Evolutionary conservation across 1,140 invertebrate species (phyloP), one percentile per base, ranked within the genome.

Genomic region (Bombus picipes): DNA sequence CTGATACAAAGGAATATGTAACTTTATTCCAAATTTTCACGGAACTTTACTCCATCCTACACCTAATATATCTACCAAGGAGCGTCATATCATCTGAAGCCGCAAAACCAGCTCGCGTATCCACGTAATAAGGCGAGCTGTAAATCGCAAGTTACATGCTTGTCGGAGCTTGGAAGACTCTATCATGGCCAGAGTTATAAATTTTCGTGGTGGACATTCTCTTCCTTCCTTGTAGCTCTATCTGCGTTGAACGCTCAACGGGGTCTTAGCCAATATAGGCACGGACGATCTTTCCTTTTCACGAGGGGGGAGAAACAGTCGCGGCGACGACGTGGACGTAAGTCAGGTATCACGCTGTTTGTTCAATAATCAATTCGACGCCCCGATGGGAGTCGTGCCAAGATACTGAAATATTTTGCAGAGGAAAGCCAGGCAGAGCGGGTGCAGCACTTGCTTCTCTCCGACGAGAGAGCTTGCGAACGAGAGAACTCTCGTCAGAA

Each of bases 341-440:
- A 90, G 88, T 90, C 81, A 65, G 71, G 65, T 78, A 89, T 87
- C 84, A 65, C 75, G 72, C 66, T 92, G 92, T 93, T 93, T 93
- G 92, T 93, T 93, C 92, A 89, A 93, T 92, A 93, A 91, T 91
- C 92, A 91, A 92, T 93, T 91, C 90, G 88, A 89, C 87, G 89
- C 75, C 80, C 72, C 83, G 87, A 88, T 68, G 76, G 84, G 87
- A 91, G 83, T 89, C 75, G 75, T 91, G 90, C 90, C 89, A 91
- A 87, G 80, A 82, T 81, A 86, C 77, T 92, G 90, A 92, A 92
- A 92, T 91, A 92, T 92, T 92, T 92, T 90, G 85, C 90, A 83
- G 85, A 62, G 59, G 10, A 62, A 62, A 62, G 28, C 18, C 47
- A 62, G 85, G 81, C 83, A 84, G 77, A 79, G 39, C 65, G 62